These are phyloP conservation scores for Heliconius ismenius DNA, from an alignment of 2,888 invertebrate genomes.

Conservation along the genomic window DNA sequence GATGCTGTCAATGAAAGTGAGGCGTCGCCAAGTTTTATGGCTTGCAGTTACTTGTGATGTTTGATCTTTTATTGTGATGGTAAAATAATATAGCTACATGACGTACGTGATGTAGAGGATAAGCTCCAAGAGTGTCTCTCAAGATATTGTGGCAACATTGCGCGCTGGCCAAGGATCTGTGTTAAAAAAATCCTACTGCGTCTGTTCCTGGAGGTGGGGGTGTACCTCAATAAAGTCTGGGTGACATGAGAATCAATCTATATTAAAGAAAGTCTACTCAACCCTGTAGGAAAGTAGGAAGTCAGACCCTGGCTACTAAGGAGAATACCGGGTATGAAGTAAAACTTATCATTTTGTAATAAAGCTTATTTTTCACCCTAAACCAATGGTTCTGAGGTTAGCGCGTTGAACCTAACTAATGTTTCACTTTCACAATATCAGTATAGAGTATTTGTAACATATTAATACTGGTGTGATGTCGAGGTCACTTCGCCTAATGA, in stretches of 20 bases:
- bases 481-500: constrained; percentile 17
- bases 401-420: no score
- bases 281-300: no score
- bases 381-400: no score
- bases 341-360: no score
- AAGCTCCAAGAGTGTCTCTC: not conserved
- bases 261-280: no score
- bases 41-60: not conserved
- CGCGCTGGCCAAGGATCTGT: not conserved
- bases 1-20: not conserved
- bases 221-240: not conserved
- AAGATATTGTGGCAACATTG: not conserved
- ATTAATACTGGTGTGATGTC: not conserved
- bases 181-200: not conserved
- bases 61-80: not conserved
- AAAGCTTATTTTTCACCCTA: no score
- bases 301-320: no score
- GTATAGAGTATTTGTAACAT: constrained; percentile 2
- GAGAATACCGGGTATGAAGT: no score
- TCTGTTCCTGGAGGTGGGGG: not conserved
- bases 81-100: not conserved
- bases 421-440: not conserved
- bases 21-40: constrained; percentile 12
- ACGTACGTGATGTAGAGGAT: not conserved
- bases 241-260: no score